phyloP scores from a whole-genome alignment of 2,797 vertebrate genomes.

The Anguilla marmorata region DNA sequence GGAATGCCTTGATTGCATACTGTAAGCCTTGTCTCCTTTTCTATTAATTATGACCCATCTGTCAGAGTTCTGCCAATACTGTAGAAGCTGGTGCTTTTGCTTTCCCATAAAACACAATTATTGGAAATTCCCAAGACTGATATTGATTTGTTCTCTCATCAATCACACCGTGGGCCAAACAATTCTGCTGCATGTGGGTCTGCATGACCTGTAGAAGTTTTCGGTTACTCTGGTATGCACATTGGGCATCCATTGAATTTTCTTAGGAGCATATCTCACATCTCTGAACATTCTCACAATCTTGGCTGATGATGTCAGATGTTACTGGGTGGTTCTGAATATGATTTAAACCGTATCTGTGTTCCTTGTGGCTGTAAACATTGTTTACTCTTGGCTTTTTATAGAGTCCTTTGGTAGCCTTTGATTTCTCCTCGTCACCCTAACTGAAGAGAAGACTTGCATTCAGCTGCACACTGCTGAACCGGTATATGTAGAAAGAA shows the following conservation, averaged over 20 bases:
- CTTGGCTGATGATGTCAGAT: background rate
- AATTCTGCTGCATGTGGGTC: background rate
- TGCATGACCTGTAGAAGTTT: background rate
- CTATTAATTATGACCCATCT: background rate
- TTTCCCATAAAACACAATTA: background rate
- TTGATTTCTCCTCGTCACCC: background rate
- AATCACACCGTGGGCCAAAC: no score
- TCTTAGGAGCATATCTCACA: background rate
- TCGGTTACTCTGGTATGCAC: background rate
- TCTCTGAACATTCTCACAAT: background rate
- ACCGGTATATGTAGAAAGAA: background rate
- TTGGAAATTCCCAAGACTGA: background rate
- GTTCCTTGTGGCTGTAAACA: background rate
- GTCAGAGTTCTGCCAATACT: background rate
- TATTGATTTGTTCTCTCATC: background rate
- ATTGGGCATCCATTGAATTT: background rate
- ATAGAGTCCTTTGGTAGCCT: background rate
- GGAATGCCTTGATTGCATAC: background rate
- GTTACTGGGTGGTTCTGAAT: no score
- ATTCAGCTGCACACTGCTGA: background rate
- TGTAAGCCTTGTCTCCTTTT: background rate
- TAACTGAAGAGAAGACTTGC: background rate
- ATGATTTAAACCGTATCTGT: background rate
- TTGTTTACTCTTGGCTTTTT: background rate
- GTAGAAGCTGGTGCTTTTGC: background rate